Conservation (phyloP, 2,888 invertebrate species). For the Chrysopilus asiliformis region DNA sequence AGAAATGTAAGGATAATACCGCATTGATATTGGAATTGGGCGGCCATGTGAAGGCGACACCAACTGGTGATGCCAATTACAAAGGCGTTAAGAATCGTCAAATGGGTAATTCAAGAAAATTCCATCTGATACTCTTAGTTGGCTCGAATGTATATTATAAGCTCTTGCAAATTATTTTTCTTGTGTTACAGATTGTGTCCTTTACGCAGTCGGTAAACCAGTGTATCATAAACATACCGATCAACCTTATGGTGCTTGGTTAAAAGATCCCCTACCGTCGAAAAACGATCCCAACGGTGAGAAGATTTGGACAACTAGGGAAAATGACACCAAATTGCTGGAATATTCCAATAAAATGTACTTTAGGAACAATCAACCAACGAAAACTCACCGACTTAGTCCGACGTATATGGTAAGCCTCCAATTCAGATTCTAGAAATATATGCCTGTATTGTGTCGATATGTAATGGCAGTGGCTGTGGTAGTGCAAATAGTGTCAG, state of each 20-base stretch:
- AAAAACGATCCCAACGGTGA: constrained; percentile 41
- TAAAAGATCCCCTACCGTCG: constrained; percentile 56
- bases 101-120: too few relatives aligned
- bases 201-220: constrained; percentile 88
- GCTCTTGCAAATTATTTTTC: too few relatives aligned
- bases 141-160: too few relatives aligned
- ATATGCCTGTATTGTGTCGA: too few relatives aligned
- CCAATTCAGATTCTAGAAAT: too few relatives aligned
- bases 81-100: constrained; percentile 37
- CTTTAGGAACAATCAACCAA: constrained; percentile 46
- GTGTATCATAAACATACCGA: constrained; percentile 74
- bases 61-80: constrained; percentile 46
- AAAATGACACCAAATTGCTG: constrained; percentile 56
- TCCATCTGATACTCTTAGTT: too few relatives aligned
- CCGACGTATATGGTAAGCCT: too few relatives aligned
- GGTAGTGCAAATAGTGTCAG: too few relatives aligned
- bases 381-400: constrained; percentile 37
- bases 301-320: constrained; percentile 73
- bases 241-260: constrained; percentile 70
- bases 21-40: constrained; percentile 45
- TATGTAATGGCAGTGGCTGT: too few relatives aligned
- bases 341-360: constrained; percentile 65
- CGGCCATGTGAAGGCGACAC: constrained; percentile 39
- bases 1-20: constrained; percentile 44
- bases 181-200: constrained; percentile 54